These are phyloP conservation scores for Lepidurus couesii DNA, from an alignment of 1,140 invertebrate genomes.

Conservation along the genomic window DNA sequence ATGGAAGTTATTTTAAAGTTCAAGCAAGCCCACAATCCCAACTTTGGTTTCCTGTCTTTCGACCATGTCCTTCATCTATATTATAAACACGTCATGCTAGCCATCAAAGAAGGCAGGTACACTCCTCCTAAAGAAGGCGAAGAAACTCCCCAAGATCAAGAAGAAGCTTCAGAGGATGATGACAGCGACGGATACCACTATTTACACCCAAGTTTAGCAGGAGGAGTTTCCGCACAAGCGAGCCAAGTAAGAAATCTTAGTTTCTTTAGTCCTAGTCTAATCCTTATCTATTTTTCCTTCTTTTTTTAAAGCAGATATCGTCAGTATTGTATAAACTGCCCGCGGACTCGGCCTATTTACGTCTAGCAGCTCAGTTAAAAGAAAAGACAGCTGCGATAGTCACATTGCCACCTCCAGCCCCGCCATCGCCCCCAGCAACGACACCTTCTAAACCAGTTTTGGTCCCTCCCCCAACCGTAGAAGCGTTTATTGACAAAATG, in stretches of 20 bases:
- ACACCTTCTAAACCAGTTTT: constrained; percentile 36
- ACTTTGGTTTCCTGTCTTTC: constrained; percentile 89
- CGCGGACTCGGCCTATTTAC: constrained; percentile 74
- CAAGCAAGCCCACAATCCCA: constrained; percentile 87
- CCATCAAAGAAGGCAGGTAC: constrained; percentile 77
- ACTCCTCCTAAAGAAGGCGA: constrained; percentile 39
- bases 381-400: constrained; percentile 50
- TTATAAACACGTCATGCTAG: constrained; percentile 74
- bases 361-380: constrained; percentile 74
- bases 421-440: neutral
- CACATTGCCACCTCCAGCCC: constrained; percentile 28
- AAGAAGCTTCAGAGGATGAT: constrained; percentile 36
- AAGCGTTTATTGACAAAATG: constrained; percentile 91
- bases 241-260: neutral
- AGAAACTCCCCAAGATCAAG: constrained; percentile 28
- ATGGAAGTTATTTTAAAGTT: constrained; percentile 98
- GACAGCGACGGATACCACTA: constrained; percentile 57
- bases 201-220: constrained; percentile 67
- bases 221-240: constrained; percentile 36
- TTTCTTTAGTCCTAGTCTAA: neutral
- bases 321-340: constrained; percentile 62
- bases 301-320: neutral
- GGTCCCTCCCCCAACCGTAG: constrained; percentile 70
- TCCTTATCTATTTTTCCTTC: neutral
- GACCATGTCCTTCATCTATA: constrained; percentile 79